Evolutionary conservation across 2,797 vertebrate species (phyloP).

Genomic region (Capromys pilorides): DNA sequence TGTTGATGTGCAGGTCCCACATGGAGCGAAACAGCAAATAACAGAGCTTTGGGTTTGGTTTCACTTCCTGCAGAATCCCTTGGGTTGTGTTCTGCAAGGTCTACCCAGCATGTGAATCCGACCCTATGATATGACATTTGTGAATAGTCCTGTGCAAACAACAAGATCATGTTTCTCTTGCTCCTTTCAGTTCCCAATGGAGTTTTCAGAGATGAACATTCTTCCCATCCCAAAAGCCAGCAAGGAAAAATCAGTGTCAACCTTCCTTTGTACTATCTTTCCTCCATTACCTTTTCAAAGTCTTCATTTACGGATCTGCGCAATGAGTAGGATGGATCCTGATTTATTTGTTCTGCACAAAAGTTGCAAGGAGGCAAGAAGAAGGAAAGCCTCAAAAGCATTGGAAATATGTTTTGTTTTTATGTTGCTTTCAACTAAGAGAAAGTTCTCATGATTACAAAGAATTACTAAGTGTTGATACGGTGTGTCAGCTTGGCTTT

Average conservation of each 20-base stretch:
- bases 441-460: too few relatives aligned
- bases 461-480: too few relatives aligned
- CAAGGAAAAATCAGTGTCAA: not conserved
- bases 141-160: conserved; percentile 44
- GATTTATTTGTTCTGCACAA: conserved; percentile 13
- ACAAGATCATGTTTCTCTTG: conserved; percentile 18
- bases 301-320: conserved; percentile 37
- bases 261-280: not conserved
- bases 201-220: conserved; percentile 36
- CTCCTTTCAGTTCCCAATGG: not conserved
- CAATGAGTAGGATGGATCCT: not conserved
- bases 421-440: too few relatives aligned
- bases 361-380: conserved; percentile 40
- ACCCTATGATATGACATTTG: conserved; percentile 16
- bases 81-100: not conserved
- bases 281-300: not conserved
- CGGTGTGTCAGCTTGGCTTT: too few relatives aligned
- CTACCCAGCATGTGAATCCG: conserved; percentile 42
- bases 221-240: conserved; percentile 20
- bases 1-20: not conserved
- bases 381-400: conserved; percentile 2
- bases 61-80: conserved; percentile 30
- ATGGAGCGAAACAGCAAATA: not conserved
- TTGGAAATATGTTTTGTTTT: too few relatives aligned
- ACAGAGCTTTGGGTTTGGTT: not conserved